A percentile compares a stretch with the other conserved stretches of the same genome.
These are phyloP conservation scores for Sphyrna mokarran DNA, from an alignment of 2,113 vertebrate species.

Conservation along the genomic window DNA sequence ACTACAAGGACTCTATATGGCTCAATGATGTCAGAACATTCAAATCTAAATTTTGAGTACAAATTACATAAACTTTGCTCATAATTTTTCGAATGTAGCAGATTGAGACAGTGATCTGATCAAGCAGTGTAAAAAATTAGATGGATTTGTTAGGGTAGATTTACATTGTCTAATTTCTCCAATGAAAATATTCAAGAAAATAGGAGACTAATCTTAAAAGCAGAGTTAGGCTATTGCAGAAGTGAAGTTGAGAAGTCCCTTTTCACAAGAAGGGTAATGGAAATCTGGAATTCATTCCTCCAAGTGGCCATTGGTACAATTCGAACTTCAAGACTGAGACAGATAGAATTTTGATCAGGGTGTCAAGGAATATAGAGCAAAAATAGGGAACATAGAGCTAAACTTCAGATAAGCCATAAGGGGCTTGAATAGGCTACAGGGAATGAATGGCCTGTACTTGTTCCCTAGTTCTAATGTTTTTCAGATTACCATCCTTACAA, in stretches of 20 bases:
- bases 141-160: neutral
- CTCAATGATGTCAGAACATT: too few species aligned
- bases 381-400: neutral
- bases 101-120: neutral
- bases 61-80: neutral
- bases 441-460: neutral
- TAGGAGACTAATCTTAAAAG: neutral
- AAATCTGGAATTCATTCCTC: neutral
- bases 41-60: neutral
- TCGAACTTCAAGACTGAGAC: neutral
- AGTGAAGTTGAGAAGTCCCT: neutral
- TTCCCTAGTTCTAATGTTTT: neutral
- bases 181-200: neutral
- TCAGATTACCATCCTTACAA: neutral
- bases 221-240: neutral
- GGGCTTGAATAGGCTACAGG: neutral
- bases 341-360: neutral
- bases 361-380: neutral
- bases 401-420: neutral
- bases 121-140: neutral
- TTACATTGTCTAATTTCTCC: neutral
- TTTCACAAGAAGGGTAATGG: neutral
- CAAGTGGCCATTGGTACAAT: neutral
- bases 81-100: neutral
- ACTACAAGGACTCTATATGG: too few species aligned